Evolutionary conservation across 2,113 vertebrate genomes (phyloP).

Genomic region (Picathartes gymnocephalus): DNA sequence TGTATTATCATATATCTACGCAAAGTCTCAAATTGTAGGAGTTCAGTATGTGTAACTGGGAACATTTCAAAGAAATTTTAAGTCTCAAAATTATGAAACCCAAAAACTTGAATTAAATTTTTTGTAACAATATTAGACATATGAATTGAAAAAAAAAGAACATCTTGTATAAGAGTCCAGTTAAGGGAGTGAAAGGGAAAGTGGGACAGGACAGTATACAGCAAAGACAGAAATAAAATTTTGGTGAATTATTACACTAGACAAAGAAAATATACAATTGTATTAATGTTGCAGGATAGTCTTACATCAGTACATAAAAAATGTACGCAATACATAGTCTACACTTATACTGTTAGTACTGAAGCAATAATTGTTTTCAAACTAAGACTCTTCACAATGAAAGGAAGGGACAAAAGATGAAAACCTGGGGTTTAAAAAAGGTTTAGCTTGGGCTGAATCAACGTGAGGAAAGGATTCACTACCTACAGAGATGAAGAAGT

Average conservation of each 20-base stretch:
- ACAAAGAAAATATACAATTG: background rate
- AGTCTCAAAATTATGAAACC: background rate
- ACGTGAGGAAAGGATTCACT: background rate
- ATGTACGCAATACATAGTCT: background rate
- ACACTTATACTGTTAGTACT: background rate
- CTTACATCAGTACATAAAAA: background rate
- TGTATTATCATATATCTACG: background rate
- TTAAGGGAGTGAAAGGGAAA: background rate
- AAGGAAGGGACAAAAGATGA: background rate
- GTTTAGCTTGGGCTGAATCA: background rate
- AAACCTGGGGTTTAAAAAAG: background rate
- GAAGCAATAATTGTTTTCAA: background rate
- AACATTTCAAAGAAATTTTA: background rate
- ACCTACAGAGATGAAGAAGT: background rate
- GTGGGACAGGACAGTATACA: background rate
- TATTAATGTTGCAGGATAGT: background rate
- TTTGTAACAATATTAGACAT: background rate
- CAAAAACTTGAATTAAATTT: background rate
- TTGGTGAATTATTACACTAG: background rate
- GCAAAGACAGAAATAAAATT: background rate
- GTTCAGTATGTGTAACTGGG: background rate
- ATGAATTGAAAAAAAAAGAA: background rate
- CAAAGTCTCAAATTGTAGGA: background rate
- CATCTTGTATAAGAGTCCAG: background rate
- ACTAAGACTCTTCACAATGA: background rate